Evolutionary conservation across 2,797 vertebrate species (phyloP).

Genomic region (Champsocephalus gunnari): DNA sequence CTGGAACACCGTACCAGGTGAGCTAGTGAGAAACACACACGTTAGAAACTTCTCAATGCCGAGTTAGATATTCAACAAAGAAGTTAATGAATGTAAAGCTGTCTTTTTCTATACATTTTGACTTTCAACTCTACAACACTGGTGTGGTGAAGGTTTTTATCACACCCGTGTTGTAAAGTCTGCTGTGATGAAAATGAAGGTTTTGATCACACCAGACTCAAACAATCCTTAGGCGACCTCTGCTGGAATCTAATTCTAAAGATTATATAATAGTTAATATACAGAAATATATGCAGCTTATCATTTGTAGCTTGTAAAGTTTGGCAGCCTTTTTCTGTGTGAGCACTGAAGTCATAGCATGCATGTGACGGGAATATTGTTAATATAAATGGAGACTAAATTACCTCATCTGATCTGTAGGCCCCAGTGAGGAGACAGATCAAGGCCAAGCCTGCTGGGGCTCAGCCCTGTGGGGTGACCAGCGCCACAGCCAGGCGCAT

Average conservation of each 20-base stretch:
- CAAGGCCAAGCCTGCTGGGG: slow-evolving; percentile 92
- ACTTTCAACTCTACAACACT: no score
- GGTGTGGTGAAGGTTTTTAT: no score
- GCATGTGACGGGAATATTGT: slow-evolving; percentile 9
- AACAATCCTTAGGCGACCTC: no score
- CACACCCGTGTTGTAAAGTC: no score
- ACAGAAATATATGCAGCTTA: no score
- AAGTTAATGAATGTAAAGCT: no score
- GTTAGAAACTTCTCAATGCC: not conserved
- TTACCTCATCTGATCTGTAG: slow-evolving; percentile 71
- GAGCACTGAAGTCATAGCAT: not conserved
- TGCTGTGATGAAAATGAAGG: no score
- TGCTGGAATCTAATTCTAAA: no score
- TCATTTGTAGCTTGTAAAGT: not conserved
- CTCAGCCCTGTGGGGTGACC: slow-evolving; percentile 93
- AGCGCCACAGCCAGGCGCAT: slow-evolving; percentile 96
- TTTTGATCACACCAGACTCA: no score
- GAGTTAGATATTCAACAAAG: not conserved
- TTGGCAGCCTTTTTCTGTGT: not conserved
- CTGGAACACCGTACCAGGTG: slow-evolving; percentile 92
- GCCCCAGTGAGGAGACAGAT: slow-evolving; percentile 93
- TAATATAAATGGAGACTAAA: slow-evolving; percentile 32
- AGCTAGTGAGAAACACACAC: slow-evolving; percentile 3
- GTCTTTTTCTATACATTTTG: no score
- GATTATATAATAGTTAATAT: no score